Conservation (phyloP, 2,797 vertebrate genomes). For the Eutrigla gurnardus region DNA sequence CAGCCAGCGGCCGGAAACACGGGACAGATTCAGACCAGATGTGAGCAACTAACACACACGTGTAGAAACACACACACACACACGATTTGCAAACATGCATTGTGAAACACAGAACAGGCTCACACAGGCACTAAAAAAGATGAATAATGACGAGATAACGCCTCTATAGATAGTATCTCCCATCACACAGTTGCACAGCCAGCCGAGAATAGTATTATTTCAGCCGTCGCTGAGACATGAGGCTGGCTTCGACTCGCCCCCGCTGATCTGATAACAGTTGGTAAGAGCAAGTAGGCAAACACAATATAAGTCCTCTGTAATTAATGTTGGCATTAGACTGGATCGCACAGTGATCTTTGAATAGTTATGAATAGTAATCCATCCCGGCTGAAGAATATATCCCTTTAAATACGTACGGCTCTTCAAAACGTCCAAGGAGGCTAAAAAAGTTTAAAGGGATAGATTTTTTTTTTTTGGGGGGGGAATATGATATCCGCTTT, state of each 20-base stretch:
- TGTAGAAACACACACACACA: slow-evolving; percentile 3
- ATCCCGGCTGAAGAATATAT: slow-evolving; percentile 31
- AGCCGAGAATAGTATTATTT: slow-evolving; percentile 75
- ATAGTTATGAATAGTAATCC: slow-evolving; percentile 36
- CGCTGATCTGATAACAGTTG: slow-evolving; percentile 72
- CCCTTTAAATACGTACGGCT: slow-evolving; percentile 30
- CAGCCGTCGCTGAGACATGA: slow-evolving; percentile 66
- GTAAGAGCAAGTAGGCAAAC: slow-evolving; percentile 70
- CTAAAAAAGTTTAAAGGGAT: slow-evolving; percentile 17
- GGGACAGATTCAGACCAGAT: slow-evolving; percentile 86
- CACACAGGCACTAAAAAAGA: slow-evolving; percentile 19
- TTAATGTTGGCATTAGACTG: slow-evolving; percentile 70
- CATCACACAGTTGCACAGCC: slow-evolving; percentile 62
- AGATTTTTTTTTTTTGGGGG: too few species aligned
- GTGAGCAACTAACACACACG: slow-evolving; percentile 65
- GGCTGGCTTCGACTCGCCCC: slow-evolving; percentile 61
- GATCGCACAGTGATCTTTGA: slow-evolving; percentile 60
- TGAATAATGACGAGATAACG: slow-evolving; percentile 64
- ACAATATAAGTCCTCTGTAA: slow-evolving; percentile 68
- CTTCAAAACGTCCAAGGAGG: slow-evolving; percentile 7
- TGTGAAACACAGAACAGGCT: not conserved
- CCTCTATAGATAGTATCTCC: slow-evolving; percentile 71
- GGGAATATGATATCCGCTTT: not conserved
- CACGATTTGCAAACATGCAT: slow-evolving; percentile 32
- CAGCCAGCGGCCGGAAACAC: slow-evolving; percentile 82